Percentiles rank a stretch among this genome's conserved stretches.
phyloP scores from a whole-genome alignment of 2,797 vertebrate genomes.

The Pelobates cultripes region DNA sequence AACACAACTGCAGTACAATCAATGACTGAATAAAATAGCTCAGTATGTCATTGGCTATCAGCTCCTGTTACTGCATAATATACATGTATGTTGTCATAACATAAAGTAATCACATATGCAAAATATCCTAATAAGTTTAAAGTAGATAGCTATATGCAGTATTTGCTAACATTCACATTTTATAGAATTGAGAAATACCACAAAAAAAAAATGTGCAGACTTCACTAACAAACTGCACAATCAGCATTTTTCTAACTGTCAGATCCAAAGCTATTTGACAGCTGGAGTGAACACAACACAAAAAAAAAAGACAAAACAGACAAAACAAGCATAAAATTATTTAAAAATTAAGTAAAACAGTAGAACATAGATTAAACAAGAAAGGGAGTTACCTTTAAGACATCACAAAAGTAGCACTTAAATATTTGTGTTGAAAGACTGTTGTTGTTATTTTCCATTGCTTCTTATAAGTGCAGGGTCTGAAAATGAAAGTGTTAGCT shows the following conservation, averaged over 20 bases:
- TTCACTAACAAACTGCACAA: constrained; percentile 69
- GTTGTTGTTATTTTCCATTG: constrained; percentile 94
- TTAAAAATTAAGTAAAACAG: constrained; percentile 69
- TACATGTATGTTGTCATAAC: no score
- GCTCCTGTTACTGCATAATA: no score
- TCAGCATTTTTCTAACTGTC: constrained; percentile 76
- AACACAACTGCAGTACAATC: neutral
- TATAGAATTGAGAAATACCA: no score
- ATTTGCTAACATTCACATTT: no score
- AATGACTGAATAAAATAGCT: neutral
- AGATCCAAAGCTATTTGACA: constrained; percentile 72
- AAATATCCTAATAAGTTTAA: no score
- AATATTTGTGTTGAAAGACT: constrained; percentile 88
- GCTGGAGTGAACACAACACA: constrained; percentile 63
- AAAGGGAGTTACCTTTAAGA: constrained; percentile 97
- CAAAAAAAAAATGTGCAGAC: constrained; percentile 60
- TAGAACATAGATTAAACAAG: constrained; percentile 79
- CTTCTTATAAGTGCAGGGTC: constrained; percentile 91
- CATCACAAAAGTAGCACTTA: constrained; percentile 97
- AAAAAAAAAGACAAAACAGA: no score
- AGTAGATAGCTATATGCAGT: no score
- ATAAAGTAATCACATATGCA: no score
- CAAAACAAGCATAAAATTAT: constrained; percentile 43
- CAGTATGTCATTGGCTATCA: neutral
- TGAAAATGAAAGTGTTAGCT: constrained; percentile 97